phyloP scores from a whole-genome alignment of 2,888 invertebrate genomes.

The Pandemis cinnamomeana region DNA sequence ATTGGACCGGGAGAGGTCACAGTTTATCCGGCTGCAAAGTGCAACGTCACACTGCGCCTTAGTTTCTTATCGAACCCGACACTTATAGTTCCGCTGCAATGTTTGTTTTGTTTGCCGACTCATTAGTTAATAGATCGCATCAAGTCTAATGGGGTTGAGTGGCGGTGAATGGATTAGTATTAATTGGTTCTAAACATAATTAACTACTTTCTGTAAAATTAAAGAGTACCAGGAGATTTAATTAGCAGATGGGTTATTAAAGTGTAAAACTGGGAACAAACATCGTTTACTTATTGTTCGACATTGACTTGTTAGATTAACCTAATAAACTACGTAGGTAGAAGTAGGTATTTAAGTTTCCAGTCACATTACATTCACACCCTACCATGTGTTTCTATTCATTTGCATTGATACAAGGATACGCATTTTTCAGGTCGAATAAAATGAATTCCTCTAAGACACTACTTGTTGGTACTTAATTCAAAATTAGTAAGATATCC shows the following conservation, averaged over 20 bases:
- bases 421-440: no score
- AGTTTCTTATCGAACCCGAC: conserved; percentile 25
- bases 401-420: no score
- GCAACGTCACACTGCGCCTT: conserved; percentile 26
- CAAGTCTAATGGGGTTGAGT: not conserved
- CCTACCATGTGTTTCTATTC: no score
- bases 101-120: conserved; percentile 16
- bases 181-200: not conserved
- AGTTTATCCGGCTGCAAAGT: conserved; percentile 34
- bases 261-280: not conserved
- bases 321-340: no score
- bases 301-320: no score
- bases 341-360: no score
- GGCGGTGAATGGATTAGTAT: not conserved
- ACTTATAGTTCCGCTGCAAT: conserved; percentile 12
- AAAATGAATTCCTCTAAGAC: no score
- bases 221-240: not conserved
- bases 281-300: not conserved
- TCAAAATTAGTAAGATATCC: no score
- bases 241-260: not conserved
- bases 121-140: conserved; percentile 22
- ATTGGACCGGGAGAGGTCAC: conserved; percentile 35
- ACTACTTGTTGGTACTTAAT: no score
- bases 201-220: not conserved
- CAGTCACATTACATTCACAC: no score